Evolutionary conservation across 2,797 vertebrate species (phyloP), one percentile per base, ranked within the genome.

Genomic region (Tympanoctomys barrerae): DNA sequence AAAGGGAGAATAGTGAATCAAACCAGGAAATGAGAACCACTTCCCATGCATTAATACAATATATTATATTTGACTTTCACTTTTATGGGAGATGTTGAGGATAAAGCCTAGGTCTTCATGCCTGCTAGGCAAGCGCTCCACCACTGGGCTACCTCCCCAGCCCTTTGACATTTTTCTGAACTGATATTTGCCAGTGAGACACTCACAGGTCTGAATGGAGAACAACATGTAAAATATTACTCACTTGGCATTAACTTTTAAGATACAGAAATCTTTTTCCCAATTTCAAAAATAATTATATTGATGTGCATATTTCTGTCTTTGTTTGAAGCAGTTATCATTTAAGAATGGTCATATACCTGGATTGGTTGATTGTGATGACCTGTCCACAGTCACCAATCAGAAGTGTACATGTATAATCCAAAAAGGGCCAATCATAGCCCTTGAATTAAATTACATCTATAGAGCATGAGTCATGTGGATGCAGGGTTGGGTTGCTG

Each of bases 311-410:
- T 82, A 46, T 49, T 73, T 90, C 59, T 42, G 59, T 85, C 86
- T 97, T 96, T 90, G 87, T 96, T 96, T 94, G 81, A 62, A 82
- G 19, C 39, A 81, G 66, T 62, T 87, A 84, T 92, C 9, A 22
- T 70, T 82, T 88, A 42, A 73, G 42, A 84, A 49, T 57, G 22
- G 7, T 13, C 42, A 66, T 0, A 42, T 54, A 12, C 10, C 33
- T 31, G 61, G 42, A 42, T 10, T 78, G 39, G 3, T 62, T 79
- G 18, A 26, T 68, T 91, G 28, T 36, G 31, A 83, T 83, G 62
- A 19, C 6, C 6, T 89, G 13, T 54, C 49, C 36, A 87, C 24
- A 89, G 39, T 49, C 39, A 36, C 9, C 79, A 71, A 84, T 80
- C n/a, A 66, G 84, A 93, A 33, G 5, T 13, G 2, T 61, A 18